Conservation (phyloP, 2,797 vertebrate genomes). For the Poecilia velifera region DNA sequence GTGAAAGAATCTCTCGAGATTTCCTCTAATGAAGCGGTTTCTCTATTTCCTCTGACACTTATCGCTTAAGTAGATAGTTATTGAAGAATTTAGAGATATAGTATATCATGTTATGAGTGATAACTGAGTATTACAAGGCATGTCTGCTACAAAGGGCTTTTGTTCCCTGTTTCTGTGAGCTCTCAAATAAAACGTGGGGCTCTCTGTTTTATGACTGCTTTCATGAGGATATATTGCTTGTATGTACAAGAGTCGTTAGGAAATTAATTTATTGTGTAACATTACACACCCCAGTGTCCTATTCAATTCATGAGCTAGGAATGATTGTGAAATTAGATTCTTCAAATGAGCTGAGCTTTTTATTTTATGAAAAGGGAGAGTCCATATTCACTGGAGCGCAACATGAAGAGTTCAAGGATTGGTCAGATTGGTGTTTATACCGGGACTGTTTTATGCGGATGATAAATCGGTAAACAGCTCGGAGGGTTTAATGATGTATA, state of each 20-base stretch:
- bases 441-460: conserved; percentile 40
- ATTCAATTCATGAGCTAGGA: conserved; percentile 37
- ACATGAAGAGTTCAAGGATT: conserved; percentile 52
- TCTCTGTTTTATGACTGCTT: conserved; percentile 22
- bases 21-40: conserved; percentile 26
- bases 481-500: conserved; percentile 51
- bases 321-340: conserved; percentile 42
- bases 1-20: conserved; percentile 35
- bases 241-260: conserved; percentile 53
- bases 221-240: conserved; percentile 46
- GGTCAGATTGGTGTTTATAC: conserved; percentile 42
- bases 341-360: conserved; percentile 35
- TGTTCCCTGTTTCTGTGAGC: conserved; percentile 31
- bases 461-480: conserved; percentile 51
- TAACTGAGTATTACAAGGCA: conserved; percentile 41
- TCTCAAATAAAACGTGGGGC: conserved; percentile 21
- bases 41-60: conserved; percentile 9
- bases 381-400: conserved; percentile 23
- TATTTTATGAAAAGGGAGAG: conserved; percentile 30
- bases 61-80: conserved; percentile 24
- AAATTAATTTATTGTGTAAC: conserved; percentile 55
- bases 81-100: conserved; percentile 10
- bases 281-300: conserved; percentile 48
- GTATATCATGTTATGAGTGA: conserved; percentile 21
- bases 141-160: conserved; percentile 17